Evolutionary conservation across 2,888 invertebrate genomes (phyloP).

Genomic region (Dichetophora obliterata): DNA sequence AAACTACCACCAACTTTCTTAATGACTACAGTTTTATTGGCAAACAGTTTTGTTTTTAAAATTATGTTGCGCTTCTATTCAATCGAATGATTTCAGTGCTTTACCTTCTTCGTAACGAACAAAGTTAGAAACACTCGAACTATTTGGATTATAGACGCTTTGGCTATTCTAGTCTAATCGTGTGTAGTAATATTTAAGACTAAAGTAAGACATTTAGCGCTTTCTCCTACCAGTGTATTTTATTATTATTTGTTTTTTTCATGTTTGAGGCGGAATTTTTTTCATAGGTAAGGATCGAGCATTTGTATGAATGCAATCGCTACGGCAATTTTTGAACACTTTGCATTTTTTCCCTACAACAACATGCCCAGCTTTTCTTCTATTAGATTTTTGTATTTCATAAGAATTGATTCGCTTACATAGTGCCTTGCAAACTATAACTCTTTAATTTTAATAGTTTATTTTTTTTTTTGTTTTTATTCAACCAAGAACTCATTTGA

Average conservation of each 20-base stretch:
- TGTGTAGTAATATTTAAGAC: not conserved
- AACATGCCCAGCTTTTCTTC: not conserved
- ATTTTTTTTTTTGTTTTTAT: not conserved
- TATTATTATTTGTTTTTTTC: conserved; percentile 40
- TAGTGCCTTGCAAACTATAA: conserved; percentile 30
- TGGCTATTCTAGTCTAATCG: not conserved
- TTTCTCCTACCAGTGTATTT: conserved; percentile 29
- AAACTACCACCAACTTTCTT: not conserved
- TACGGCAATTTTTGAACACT: conserved; percentile 13
- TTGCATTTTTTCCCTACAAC: conserved; percentile 15
- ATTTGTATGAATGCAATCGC: not conserved
- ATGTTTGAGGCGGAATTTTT: conserved; percentile 51
- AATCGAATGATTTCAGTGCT: no score
- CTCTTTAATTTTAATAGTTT: not conserved
- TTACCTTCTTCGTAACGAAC: no score
- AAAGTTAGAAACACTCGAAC: no score
- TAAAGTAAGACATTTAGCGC: conserved; percentile 18
- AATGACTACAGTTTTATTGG: not conserved
- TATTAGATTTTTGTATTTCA: conserved; percentile 21
- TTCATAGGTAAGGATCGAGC: conserved; percentile 49
- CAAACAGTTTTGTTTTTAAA: no score
- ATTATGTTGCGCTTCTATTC: no score
- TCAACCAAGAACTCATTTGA: not conserved
- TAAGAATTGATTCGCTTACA: conserved; percentile 8
- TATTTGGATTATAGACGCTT: not conserved